phyloP scores from a whole-genome alignment of 2,888 invertebrate species.

The Latrodectus elegans region DNA sequence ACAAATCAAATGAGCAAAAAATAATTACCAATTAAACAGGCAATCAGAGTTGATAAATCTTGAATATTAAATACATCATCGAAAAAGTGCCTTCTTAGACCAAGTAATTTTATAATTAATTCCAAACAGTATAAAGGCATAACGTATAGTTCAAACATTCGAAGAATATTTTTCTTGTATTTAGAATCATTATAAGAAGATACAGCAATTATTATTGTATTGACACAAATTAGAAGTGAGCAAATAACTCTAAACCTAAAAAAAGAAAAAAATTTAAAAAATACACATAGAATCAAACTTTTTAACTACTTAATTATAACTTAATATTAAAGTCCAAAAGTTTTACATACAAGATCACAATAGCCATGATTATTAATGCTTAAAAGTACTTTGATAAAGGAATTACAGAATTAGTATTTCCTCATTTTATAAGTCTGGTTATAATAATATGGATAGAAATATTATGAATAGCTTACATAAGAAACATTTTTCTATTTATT shows the following conservation, averaged over 20 bases:
- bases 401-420: too few relatives aligned
- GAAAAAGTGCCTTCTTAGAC: conserved; percentile 46
- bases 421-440: too few relatives aligned
- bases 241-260: conserved; percentile 47
- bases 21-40: conserved; percentile 23
- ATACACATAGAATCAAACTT: neutral
- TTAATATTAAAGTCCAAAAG: neutral
- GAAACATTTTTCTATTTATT: too few relatives aligned
- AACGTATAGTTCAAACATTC: conserved; percentile 9
- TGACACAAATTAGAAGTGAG: conserved; percentile 30
- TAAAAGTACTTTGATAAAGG: too few relatives aligned
- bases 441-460: too few relatives aligned
- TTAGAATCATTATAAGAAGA: conserved; percentile 18
- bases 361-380: neutral
- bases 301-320: neutral
- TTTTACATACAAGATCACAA: neutral
- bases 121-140: conserved; percentile 21
- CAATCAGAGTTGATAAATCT: conserved; percentile 29
- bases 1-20: too few relatives aligned
- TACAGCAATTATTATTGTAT: conserved; percentile 35
- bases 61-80: conserved; percentile 43
- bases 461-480: too few relatives aligned
- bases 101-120: conserved; percentile 52
- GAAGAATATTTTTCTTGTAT: neutral
- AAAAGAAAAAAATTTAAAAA: conserved; percentile 1